phyloP scores from a whole-genome alignment of 2,888 invertebrate genomes.

The Boloria euphrosyne region DNA sequence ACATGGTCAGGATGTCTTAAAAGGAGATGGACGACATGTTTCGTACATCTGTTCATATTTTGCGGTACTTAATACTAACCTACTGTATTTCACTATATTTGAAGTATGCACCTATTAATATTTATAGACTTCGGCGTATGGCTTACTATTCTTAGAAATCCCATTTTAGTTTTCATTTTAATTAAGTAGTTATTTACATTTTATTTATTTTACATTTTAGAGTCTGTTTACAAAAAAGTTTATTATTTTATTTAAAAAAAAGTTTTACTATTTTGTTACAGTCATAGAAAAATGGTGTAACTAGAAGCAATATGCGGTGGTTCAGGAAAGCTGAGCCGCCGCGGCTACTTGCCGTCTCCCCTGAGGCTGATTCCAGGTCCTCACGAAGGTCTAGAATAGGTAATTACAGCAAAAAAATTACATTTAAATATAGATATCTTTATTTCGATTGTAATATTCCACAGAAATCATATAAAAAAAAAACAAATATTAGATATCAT shows the following conservation, averaged over 20 bases:
- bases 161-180: neutral
- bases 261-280: constrained; percentile 41
- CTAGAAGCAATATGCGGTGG: constrained; percentile 84
- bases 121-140: constrained; percentile 15
- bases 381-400: constrained; percentile 75
- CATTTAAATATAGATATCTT: no score
- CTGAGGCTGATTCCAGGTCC: constrained; percentile 76
- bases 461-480: no score
- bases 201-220: no score
- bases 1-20: constrained; percentile 19
- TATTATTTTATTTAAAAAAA: neutral
- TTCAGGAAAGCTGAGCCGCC: constrained; percentile 87
- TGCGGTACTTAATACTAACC: constrained; percentile 10
- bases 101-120: neutral
- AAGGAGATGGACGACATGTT: constrained; percentile 32
- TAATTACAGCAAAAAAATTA: constrained; percentile 41
- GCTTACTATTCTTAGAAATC: no score
- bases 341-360: constrained; percentile 86
- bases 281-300: constrained; percentile 39
- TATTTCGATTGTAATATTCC: no score
- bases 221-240: neutral
- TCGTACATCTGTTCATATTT: constrained; percentile 19
- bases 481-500: no score
- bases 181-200: no score
- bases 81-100: no score